A percentile compares a stretch with the other conserved stretches of the same genome.
These are phyloP conservation scores for Trematocara caparti DNA, from an alignment of 2,797 vertebrate species.

Conservation along the genomic window DNA sequence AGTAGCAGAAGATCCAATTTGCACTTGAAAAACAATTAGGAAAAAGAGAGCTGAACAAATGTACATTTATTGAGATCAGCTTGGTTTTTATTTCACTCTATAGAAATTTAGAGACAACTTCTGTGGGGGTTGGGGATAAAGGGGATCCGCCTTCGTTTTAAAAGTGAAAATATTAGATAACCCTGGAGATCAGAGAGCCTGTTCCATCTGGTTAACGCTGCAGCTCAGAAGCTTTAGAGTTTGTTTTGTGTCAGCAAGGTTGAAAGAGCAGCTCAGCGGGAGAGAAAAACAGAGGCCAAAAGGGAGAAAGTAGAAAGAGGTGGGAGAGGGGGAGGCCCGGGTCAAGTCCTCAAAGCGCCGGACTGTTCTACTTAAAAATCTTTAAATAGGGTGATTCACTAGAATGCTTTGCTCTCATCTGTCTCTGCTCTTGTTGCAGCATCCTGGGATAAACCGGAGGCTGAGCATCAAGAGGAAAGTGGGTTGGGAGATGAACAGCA, in stretches of 20 bases:
- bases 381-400: slow-evolving; percentile 73
- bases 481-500: slow-evolving; percentile 20
- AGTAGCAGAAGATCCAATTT: slow-evolving; percentile 12
- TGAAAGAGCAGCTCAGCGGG: background rate
- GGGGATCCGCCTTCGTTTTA: background rate
- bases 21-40: slow-evolving; percentile 35
- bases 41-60: slow-evolving; percentile 31
- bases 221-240: slow-evolving; percentile 11
- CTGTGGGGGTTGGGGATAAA: background rate
- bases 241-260: slow-evolving; percentile 21
- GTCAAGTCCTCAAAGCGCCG: slow-evolving; percentile 67
- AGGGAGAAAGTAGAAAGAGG: background rate
- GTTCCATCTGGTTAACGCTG: slow-evolving; percentile 6
- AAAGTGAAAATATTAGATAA: slow-evolving; percentile 14
- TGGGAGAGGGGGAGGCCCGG: slow-evolving; percentile 22
- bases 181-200: background rate
- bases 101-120: background rate
- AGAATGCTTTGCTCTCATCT: slow-evolving; percentile 51
- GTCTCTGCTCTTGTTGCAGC: slow-evolving; percentile 50
- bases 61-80: slow-evolving; percentile 38
- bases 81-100: slow-evolving; percentile 6
- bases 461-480: slow-evolving; percentile 46
- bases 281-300: slow-evolving; percentile 1
- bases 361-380: slow-evolving; percentile 74
- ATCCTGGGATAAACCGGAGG: slow-evolving; percentile 4